Percentiles rank a stretch among this genome's conserved stretches.
These are phyloP conservation scores for Phaethornis superciliosus DNA, from an alignment of 2,113 vertebrate species.

Conservation along the genomic window DNA sequence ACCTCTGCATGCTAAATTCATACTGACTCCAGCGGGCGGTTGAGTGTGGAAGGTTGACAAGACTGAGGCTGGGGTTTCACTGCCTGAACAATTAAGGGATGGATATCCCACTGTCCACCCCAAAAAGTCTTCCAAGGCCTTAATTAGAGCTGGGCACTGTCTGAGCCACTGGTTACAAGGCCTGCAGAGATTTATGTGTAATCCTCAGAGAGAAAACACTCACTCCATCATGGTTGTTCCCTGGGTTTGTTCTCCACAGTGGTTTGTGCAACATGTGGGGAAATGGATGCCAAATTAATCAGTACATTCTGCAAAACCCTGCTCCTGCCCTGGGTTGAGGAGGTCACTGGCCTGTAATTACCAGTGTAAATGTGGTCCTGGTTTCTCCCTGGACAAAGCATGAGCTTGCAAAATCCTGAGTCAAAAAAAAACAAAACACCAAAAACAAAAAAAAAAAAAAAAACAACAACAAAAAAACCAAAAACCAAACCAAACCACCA, in stretches of 20 bases:
- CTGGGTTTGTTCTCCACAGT: accelerated
- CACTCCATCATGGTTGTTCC: background rate
- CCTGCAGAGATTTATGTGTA: background rate
- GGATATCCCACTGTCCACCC: background rate
- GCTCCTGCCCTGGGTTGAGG: background rate
- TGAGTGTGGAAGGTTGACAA: background rate
- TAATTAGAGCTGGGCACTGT: background rate
- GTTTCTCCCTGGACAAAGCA: background rate
- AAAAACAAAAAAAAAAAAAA: no score
- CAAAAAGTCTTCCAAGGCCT: background rate
- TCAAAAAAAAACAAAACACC: no score
- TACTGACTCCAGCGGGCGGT: background rate
- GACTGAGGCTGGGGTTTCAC: background rate
- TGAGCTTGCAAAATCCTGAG: background rate
- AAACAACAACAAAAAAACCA: no score
- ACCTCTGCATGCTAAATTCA: background rate
- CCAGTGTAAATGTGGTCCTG: background rate
- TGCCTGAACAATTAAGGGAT: background rate
- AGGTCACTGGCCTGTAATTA: accelerated
- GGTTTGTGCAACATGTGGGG: background rate
- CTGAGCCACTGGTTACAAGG: background rate
- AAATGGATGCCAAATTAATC: background rate
- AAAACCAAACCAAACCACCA: no score
- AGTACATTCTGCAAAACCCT: conserved; percentile 5
- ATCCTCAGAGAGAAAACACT: background rate